Evolutionary conservation across 2,113 vertebrate genomes (phyloP).

Genomic region (Notarius lentiginosus): DNA sequence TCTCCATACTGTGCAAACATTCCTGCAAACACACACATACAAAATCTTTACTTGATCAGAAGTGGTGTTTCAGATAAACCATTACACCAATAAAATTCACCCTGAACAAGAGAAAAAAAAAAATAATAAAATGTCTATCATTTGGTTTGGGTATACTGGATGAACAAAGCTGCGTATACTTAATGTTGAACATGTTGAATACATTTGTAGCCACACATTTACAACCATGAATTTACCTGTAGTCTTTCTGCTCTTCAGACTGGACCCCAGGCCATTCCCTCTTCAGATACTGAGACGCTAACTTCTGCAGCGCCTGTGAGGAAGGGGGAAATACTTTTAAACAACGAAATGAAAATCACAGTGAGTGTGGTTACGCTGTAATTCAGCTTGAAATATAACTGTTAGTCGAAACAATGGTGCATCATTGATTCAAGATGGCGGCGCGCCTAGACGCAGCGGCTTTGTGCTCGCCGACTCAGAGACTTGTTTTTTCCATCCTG

Average conservation of each 20-base stretch:
- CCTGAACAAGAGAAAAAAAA: neutral
- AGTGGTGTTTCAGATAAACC: neutral
- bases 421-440: neutral
- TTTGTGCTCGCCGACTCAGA: too few species aligned
- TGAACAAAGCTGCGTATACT: neutral
- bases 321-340: neutral
- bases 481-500: too few species aligned
- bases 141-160: neutral
- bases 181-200: neutral
- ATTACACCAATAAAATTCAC: neutral
- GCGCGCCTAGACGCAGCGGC: too few species aligned
- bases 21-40: conserved; percentile 70
- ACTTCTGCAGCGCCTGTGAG: conserved; percentile 87
- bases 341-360: neutral
- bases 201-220: neutral
- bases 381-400: neutral
- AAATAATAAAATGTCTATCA: neutral
- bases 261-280: conserved; percentile 87
- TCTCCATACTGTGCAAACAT: conserved; percentile 91
- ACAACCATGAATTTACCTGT: conserved; percentile 72
- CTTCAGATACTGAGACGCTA: conserved; percentile 93
- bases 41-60: neutral
- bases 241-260: conserved; percentile 80
- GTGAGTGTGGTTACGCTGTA: neutral
- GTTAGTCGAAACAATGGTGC: neutral